Base-by-base conservation (phyloP, 1,140 invertebrate genomes). In the Neotoxoptera formosana region DNA sequence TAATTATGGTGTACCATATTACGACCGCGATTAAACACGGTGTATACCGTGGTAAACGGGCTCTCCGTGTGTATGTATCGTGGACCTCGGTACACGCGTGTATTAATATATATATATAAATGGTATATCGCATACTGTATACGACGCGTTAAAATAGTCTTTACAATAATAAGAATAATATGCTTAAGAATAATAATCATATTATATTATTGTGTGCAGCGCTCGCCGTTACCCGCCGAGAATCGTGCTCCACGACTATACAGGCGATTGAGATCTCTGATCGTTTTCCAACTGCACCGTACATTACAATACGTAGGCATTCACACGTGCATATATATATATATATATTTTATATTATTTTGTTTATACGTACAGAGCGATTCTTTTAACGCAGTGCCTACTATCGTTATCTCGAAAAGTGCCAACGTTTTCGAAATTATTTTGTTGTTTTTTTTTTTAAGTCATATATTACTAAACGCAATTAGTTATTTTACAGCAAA, bases 231-330 rank as follows among this genome's bases (percentile, higher is more conserved):
- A 67, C 20, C 36, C 83, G 83, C 36, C 83, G 83, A 84, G 45
- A 87, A 87, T 87, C 86, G 86, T 87, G 86, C 30, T n/a, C 41
- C 47, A 87, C 86, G 86, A 48, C 41, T 48, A 4, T 51, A 36
- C 17, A 36, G 30, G 11, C 86, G 86, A 87, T 87, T 21, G 30
- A 48, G 86, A 87, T 87, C 86, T 87, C 11, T 87, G 45, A 87
- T 48, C 86, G 86, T 87, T 48, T 87, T 48, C 30, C 25, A 47
- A 87, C 86, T 47, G 41, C 86, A 36, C 60, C 60, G 60, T 67
- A 30, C 9, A 67, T 67, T 67, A 67, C 30, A 67, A 67, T n/a
- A 67, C 11, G 60, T 67, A 67, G 23, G 86, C 34, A 47, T 21
- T 51, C 86, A 21, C 86, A 47, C 45, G 45, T 45, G 25, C 45